Base-by-base conservation (phyloP, 2,888 invertebrate species). In the Exephanes ischioxanthus region DNA sequence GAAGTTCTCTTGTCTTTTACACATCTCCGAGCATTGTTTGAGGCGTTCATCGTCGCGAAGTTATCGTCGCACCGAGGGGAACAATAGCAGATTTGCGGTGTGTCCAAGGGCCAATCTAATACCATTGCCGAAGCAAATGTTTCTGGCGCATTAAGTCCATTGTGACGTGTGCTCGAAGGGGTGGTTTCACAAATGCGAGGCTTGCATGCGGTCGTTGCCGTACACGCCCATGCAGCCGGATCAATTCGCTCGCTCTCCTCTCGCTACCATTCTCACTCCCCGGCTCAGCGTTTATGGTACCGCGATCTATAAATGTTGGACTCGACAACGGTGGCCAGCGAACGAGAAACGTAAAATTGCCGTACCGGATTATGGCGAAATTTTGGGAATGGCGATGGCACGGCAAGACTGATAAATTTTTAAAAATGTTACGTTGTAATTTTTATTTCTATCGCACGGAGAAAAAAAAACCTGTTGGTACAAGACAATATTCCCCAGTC, bases 51-150 rank as follows among this genome's bases (percentile, higher is more conserved):
- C 87, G 88, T 68, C 67, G 68, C 37, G 75, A 41, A 48, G 76
- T 76, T 76, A 80, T 89, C 90, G 88, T 87, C 88, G 88, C 84
- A 80, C 61, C 14, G 45, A 14, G 84, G 79, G 14, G 71, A 80
- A 90, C 91, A 89, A 90, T 89, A 88, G 86, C 66, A 63, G 88
- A 86, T 87, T 89, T 84, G 88, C 82, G 84, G 85, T 81, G 61
- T 80, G 80, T 76, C 85, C 81, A 78, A 84, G 79, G 77, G 79
- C 84, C 84, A 45, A 84, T 88, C 86, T 75, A 86, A 84, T 85
- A 84, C 80, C 83, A 84, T 84, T 87, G 68, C 86, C 85, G 80
- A 81, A 71, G 26, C 78, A 67, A 88, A 85, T 87, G 80, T 90
- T 88, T 87, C 88, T 77, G 88, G 86, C 84, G 85, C 86, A 87